Base-by-base conservation (phyloP, 2,113 vertebrate species). In the Phalacrocorax pelagicus region DNA sequence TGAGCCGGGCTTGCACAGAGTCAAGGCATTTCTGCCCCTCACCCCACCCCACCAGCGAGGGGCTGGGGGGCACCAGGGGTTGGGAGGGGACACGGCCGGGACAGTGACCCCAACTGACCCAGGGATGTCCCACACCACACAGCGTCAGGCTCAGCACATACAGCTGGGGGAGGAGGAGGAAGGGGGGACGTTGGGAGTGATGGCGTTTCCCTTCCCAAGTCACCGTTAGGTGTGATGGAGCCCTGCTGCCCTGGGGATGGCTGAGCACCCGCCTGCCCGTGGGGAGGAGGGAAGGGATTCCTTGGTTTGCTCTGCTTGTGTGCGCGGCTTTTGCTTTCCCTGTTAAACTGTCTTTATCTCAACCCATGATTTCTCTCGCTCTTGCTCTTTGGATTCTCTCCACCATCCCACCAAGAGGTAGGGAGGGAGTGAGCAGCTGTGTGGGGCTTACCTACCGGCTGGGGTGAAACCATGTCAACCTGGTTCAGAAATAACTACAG, bases 201-300 rank as follows among this genome's bases (percentile, higher is more conserved):
- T 20, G 30, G 20, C 5, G 0, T n/a, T 58, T 58, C 3, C 15
- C 57, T 22, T 58, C 32, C 57, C 57, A 34, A n/a, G 57, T 58
- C 3, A 58, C 20, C 3, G 5, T 58, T 58, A 34, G 0, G 1
- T 0, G 5, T 58, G 32, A 14, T 58, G 57, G 57, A 58, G 57
- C 20, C 57, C 57, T 58, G 32, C 57, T 58, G 5, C 20, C 32
- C 57, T 58, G 57, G 32, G 9, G 57, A 22, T 58, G 57, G 57
- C 57, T 22, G 32, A 22, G 20, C 57, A 22, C 57, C 57, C 9
- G 32, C 57, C 32, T 58, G 57, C 57, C 3, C 1, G 9, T 14
- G 32, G 57, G 57, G n/a, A 58, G 12, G 3, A 14, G 12, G 9
- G 32, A 15, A n/a, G 22, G 5, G 2, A 58, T 58, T 58, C 8